These are phyloP conservation scores for Phoxinus dragarum DNA, from an alignment of 2,797 vertebrate genomes.

Conservation along the genomic window DNA sequence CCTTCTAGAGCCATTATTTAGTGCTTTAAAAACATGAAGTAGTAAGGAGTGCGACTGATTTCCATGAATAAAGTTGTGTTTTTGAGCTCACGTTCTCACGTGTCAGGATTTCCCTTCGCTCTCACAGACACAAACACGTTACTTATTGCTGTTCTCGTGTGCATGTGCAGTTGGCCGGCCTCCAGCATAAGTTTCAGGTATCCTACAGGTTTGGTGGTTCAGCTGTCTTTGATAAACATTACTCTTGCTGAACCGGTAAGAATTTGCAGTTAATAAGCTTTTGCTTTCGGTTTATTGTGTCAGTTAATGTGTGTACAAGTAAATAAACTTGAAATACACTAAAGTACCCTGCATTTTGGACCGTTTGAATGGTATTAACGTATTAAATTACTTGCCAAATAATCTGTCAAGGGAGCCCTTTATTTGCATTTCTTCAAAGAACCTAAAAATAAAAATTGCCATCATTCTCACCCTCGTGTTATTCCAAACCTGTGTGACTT, in stretches of 20 bases:
- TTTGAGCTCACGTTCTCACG: slow-evolving; percentile 9
- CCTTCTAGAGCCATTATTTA: background rate
- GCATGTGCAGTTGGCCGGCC: slow-evolving; percentile 21
- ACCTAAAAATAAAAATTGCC: background rate
- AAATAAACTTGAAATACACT: background rate
- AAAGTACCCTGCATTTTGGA: too few species aligned
- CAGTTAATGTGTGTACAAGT: background rate
- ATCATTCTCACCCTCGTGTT: background rate
- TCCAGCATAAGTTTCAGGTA: slow-evolving; percentile 4
- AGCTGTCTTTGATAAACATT: slow-evolving; percentile 21
- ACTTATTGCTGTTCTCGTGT: background rate
- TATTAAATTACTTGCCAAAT: background rate
- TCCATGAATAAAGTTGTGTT: slow-evolving; percentile 16
- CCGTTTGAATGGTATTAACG: background rate
- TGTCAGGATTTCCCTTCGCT: background rate
- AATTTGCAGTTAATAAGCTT: background rate
- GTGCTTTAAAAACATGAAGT: background rate
- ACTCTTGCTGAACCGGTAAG: background rate
- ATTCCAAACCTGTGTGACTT: background rate
- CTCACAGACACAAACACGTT: background rate
- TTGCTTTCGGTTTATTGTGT: background rate
- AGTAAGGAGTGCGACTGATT: background rate
- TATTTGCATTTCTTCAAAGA: background rate
- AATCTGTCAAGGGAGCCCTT: background rate
- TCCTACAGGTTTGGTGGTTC: background rate